Evolutionary conservation across 1,140 invertebrate species (phyloP).

Genomic region (Diorhabda sublineata): DNA sequence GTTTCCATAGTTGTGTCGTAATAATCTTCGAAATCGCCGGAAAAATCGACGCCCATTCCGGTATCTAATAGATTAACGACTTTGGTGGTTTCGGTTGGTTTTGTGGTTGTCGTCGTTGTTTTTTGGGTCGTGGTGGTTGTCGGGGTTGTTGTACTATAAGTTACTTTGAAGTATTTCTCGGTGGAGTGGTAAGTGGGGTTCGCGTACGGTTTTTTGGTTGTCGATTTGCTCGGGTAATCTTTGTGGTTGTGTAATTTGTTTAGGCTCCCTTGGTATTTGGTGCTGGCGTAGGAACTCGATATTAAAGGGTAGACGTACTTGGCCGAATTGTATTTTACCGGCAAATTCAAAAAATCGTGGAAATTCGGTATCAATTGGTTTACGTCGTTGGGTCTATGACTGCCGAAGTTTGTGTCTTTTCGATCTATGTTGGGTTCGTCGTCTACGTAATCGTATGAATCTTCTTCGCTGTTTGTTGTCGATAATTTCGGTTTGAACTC

Average conservation of each 20-base stretch:
- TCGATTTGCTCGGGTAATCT: constrained; percentile 49
- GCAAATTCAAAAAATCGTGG: constrained; percentile 67
- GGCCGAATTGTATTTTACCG: constrained; percentile 61
- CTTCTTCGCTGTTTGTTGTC: constrained; percentile 45
- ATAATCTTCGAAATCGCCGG: constrained; percentile 38
- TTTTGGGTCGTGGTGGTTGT: constrained; percentile 43
- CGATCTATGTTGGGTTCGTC: constrained; percentile 43
- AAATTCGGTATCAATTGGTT: constrained; percentile 58
- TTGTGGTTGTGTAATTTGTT: constrained; percentile 62
- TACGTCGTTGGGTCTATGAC: constrained; percentile 51
- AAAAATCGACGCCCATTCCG: constrained; percentile 40
- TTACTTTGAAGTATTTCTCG: constrained; percentile 24
- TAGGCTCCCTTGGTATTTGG: constrained; percentile 65
- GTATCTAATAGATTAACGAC: constrained; percentile 34
- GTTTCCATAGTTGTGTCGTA: constrained; percentile 24
- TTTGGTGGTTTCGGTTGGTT: constrained; percentile 34
- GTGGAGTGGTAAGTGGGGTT: constrained; percentile 40
- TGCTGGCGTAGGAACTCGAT: constrained; percentile 67
- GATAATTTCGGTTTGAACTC: constrained; percentile 57
- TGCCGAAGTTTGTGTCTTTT: constrained; percentile 47
- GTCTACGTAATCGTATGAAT: constrained; percentile 38
- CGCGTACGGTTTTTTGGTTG: constrained; percentile 45
- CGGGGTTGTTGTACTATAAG: constrained; percentile 38
- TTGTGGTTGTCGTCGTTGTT: constrained; percentile 36
- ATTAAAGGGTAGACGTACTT: constrained; percentile 65